Evolutionary conservation across 2,113 vertebrate genomes (phyloP).

Genomic region (Sula dactylatra): DNA sequence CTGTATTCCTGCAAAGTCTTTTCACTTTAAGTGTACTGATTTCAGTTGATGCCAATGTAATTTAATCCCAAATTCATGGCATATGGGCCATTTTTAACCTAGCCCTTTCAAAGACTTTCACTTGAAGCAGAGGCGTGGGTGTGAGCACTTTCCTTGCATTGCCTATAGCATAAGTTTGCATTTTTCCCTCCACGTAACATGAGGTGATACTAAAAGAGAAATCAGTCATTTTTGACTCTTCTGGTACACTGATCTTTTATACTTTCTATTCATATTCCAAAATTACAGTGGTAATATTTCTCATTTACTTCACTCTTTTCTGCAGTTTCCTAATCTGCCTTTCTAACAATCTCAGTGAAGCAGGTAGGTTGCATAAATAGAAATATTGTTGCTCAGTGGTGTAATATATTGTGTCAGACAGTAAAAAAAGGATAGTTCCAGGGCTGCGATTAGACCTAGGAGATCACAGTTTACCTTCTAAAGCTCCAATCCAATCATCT

Average conservation of each 20-base stretch:
- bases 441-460: neutral
- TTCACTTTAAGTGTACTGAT: neutral
- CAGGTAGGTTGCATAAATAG: neutral
- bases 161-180: neutral
- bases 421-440: neutral
- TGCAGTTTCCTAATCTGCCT: neutral
- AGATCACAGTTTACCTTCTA: neutral
- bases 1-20: neutral
- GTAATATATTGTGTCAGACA: neutral
- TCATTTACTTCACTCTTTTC: neutral
- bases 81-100: neutral
- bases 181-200: neutral
- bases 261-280: neutral
- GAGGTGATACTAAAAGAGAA: neutral
- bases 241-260: neutral
- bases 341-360: neutral
- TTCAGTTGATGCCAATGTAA: neutral
- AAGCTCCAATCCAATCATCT: neutral
- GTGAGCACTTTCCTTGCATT: neutral
- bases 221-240: neutral
- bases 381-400: neutral
- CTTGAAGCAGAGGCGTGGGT: rapidly evolving
- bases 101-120: neutral
- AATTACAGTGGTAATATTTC: neutral
- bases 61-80: neutral